Conservation (phyloP, 2,888 invertebrate species). For the Matsumyia berberina region DNA sequence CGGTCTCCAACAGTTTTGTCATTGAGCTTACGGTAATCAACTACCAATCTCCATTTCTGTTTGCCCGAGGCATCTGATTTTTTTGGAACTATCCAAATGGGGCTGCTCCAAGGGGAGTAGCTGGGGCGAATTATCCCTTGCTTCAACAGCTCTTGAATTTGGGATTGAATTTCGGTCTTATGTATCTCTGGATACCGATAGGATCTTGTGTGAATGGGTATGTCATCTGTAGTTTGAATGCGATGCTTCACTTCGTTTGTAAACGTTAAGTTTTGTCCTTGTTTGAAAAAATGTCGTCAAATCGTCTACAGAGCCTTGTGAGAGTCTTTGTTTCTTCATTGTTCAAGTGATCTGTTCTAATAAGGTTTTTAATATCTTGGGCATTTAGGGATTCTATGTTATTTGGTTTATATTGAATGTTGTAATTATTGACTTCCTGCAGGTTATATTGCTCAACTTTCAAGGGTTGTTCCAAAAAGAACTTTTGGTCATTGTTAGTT, state of each 20-base stretch:
- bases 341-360: not conserved
- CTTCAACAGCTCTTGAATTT: not conserved
- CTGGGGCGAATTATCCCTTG: constrained; percentile 11
- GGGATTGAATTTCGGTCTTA: not conserved
- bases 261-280: not conserved
- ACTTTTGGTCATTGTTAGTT: not conserved
- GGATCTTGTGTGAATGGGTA: not conserved
- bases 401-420: not conserved
- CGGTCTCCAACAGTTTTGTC: constrained; percentile 1
- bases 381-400: not conserved
- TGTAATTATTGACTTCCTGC: constrained; percentile 10
- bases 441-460: not conserved
- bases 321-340: not conserved
- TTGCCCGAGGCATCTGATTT: too few species aligned
- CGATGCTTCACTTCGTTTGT: not conserved
- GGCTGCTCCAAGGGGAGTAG: constrained; percentile 12
- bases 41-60: too few species aligned
- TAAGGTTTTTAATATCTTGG: not conserved
- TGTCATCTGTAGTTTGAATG: not conserved
- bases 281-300: not conserved
- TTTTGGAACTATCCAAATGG: constrained; percentile 18
- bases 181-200: not conserved
- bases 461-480: constrained; percentile 19
- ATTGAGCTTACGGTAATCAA: constrained; percentile 8
- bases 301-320: not conserved